Percentiles rank a stretch among this genome's conserved stretches.
Evolutionary conservation across 2,113 vertebrate species (phyloP).

Genomic region (Rhodinocichla rosea): DNA sequence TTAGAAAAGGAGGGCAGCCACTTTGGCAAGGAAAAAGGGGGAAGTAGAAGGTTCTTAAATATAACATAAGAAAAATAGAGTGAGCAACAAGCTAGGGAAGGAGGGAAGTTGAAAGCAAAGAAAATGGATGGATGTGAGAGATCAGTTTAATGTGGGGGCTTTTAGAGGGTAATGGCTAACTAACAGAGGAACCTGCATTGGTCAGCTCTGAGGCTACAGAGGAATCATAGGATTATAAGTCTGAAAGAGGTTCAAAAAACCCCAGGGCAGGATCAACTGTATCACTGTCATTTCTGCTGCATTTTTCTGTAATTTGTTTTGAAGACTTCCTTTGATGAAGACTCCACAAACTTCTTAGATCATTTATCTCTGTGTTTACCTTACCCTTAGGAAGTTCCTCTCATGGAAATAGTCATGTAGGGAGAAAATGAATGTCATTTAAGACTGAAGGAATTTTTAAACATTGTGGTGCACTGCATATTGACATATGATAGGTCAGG

Average conservation of each 20-base stretch:
- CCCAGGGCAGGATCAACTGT: neutral
- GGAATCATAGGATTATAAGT: neutral
- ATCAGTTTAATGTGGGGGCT: neutral
- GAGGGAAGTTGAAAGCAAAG: neutral
- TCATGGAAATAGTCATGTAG: neutral
- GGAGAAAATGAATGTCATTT: neutral
- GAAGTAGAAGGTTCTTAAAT: neutral
- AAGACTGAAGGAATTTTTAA: neutral
- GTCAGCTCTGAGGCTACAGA: neutral
- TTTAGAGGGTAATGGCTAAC: neutral
- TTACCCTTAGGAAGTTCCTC: neutral
- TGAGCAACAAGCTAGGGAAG: neutral
- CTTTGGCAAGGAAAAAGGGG: neutral
- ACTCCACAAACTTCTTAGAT: neutral
- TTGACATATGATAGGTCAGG: neutral
- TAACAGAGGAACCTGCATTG: neutral
- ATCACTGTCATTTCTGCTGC: neutral
- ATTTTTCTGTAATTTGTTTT: neutral
- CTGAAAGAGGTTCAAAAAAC: neutral
- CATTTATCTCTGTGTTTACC: neutral
- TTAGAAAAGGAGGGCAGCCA: neutral
- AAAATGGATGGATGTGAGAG: neutral
- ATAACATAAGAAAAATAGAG: neutral
- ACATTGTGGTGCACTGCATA: neutral
- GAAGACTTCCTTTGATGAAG: neutral